These are phyloP conservation scores for Apodemus speciosus DNA, from an alignment of 2,113 vertebrate genomes.

Conservation along the genomic window DNA sequence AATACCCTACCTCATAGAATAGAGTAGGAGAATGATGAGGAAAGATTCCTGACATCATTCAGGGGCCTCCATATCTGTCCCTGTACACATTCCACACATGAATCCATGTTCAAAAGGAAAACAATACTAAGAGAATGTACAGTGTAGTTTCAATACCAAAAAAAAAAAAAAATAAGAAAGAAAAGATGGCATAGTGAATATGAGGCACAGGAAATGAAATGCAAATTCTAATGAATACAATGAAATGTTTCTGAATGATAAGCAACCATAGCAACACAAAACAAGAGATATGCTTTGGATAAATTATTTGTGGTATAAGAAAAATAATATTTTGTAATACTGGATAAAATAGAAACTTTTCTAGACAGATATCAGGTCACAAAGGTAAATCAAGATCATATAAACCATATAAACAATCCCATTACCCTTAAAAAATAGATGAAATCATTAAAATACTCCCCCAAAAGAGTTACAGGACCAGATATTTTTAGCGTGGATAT, in stretches of 20 bases:
- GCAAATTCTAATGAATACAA: background rate
- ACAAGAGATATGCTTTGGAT: conserved; percentile 1
- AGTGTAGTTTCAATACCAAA: background rate
- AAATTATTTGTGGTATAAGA: conserved; percentile 27
- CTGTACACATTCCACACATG: background rate
- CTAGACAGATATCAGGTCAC: too few species aligned
- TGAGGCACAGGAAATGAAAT: conserved; percentile 23
- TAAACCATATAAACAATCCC: too few species aligned
- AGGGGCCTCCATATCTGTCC: too few species aligned
- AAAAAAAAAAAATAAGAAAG: background rate
- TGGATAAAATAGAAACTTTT: too few species aligned
- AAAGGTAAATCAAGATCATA: too few species aligned
- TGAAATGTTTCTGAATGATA: conserved; percentile 38
- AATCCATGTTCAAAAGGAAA: background rate
- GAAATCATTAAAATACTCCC: too few species aligned
- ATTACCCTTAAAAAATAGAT: too few species aligned
- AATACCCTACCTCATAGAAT: background rate
- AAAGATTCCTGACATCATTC: background rate
- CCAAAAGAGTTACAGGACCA: too few species aligned
- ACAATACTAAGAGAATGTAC: conserved; percentile 8
- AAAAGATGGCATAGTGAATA: conserved; percentile 17
- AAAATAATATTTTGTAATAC: background rate
- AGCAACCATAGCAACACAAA: conserved; percentile 29
- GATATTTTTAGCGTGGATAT: too few species aligned
- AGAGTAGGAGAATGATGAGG: background rate